A percentile compares a stretch with the other conserved stretches of the same genome.
Evolutionary conservation across 2,888 invertebrate genomes (phyloP).

Genomic region (Tanytarsus gracilentus): DNA sequence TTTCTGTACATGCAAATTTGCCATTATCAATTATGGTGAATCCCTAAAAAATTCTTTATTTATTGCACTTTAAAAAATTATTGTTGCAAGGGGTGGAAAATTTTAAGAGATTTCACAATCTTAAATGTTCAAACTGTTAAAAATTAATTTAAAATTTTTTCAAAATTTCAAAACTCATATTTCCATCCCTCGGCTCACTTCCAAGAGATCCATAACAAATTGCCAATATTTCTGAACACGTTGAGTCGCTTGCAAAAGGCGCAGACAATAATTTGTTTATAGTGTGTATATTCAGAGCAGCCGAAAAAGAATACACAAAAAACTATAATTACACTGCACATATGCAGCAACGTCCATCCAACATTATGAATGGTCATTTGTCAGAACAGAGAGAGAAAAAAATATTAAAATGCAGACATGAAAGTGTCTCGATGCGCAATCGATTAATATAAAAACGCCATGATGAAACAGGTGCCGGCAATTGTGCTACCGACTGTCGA

Average conservation of each 20-base stretch:
- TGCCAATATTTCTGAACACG: neutral
- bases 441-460: conserved; percentile 17
- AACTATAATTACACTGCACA: conserved; percentile 3
- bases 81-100: no score
- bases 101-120: no score
- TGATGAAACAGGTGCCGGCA: conserved; percentile 24
- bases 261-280: neutral
- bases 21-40: conserved; percentile 8
- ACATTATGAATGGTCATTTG: conserved; percentile 6
- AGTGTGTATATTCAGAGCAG: neutral
- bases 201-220: neutral
- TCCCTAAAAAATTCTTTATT: neutral
- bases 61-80: no score
- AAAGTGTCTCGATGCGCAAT: conserved; percentile 6
- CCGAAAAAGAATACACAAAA: no score
- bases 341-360: neutral
- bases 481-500: neutral
- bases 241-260: neutral
- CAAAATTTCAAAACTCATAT: no score
- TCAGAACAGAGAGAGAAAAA: neutral
- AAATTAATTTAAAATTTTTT: no score
- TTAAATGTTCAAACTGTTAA: no score
- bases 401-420: neutral
- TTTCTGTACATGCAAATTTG: conserved; percentile 15
- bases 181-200: no score